These are phyloP conservation scores for Coelinius sp. DNA, from an alignment of 2,888 invertebrate genomes.

Conservation along the genomic window DNA sequence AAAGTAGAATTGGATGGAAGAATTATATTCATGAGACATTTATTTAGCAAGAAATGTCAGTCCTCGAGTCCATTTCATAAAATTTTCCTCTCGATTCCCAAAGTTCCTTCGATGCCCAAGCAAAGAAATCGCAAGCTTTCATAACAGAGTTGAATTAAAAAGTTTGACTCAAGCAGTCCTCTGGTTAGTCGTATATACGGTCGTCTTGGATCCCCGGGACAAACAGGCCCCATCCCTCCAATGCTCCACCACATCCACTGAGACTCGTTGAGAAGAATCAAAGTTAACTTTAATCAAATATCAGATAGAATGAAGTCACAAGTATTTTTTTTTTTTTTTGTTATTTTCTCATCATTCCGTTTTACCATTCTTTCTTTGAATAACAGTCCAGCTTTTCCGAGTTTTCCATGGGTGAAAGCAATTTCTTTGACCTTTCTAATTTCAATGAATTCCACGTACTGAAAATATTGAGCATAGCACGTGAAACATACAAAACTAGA, in stretches of 20 bases:
- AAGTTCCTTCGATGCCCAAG: constrained; percentile 44
- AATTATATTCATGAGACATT: constrained; percentile 14
- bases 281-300: constrained; percentile 64
- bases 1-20: background rate
- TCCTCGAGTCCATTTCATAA: constrained; percentile 1
- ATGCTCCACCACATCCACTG: constrained; percentile 14
- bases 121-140: constrained; percentile 44
- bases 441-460: background rate
- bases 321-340: constrained; percentile 39
- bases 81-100: constrained; percentile 44
- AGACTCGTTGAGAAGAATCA: constrained; percentile 47
- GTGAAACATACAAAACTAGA: background rate
- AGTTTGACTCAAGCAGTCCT: constrained; percentile 35
- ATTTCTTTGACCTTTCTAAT: constrained; percentile 44
- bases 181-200: background rate
- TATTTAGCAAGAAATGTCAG: background rate
- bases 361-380: constrained; percentile 35
- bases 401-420: constrained; percentile 42
- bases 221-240: constrained; percentile 33
- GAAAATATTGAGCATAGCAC: constrained; percentile 4
- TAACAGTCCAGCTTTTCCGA: constrained; percentile 53
- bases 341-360: constrained; percentile 6
- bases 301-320: constrained; percentile 56
- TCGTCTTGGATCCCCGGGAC: constrained; percentile 12
- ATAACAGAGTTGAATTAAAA: constrained; percentile 48